Evolutionary conservation across 1,140 invertebrate genomes (phyloP).

Genomic region (Trigoniulus corallinus): DNA sequence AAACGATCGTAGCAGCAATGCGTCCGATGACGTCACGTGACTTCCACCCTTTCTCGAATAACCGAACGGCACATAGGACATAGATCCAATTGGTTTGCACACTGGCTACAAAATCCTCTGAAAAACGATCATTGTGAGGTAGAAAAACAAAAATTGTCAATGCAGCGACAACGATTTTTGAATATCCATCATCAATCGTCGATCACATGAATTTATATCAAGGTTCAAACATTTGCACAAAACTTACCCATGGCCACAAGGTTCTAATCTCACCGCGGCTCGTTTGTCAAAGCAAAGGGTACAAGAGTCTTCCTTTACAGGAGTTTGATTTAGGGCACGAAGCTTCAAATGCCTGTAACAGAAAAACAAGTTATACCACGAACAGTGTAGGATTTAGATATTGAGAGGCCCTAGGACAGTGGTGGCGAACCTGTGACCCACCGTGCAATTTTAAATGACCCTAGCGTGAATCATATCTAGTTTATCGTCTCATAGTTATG

Average conservation of each 20-base stretch:
- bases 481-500: no score
- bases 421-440: no score
- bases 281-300: slow-evolving; percentile 69
- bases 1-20: no score
- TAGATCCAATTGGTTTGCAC: slow-evolving; percentile 54
- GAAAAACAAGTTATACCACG: slow-evolving; percentile 1
- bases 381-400: no score
- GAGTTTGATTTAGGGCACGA: slow-evolving; percentile 49
- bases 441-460: no score
- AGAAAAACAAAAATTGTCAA: slow-evolving; percentile 3
- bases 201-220: not conserved
- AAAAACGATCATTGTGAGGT: slow-evolving; percentile 14
- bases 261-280: slow-evolving; percentile 51
- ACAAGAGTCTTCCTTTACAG: slow-evolving; percentile 68
- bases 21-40: no score
- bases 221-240: no score
- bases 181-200: not conserved
- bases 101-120: slow-evolving; percentile 69
- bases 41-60: slow-evolving; percentile 30
- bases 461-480: no score
- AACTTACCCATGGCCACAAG: slow-evolving; percentile 60
- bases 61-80: slow-evolving; percentile 73
- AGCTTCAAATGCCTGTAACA: slow-evolving; percentile 50
- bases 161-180: not conserved
- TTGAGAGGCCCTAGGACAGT: no score